A percentile compares a stretch with the other conserved stretches of the same genome.
Evolutionary conservation across 2,888 invertebrate species (phyloP).

Genomic region (Mycogona germanica): DNA sequence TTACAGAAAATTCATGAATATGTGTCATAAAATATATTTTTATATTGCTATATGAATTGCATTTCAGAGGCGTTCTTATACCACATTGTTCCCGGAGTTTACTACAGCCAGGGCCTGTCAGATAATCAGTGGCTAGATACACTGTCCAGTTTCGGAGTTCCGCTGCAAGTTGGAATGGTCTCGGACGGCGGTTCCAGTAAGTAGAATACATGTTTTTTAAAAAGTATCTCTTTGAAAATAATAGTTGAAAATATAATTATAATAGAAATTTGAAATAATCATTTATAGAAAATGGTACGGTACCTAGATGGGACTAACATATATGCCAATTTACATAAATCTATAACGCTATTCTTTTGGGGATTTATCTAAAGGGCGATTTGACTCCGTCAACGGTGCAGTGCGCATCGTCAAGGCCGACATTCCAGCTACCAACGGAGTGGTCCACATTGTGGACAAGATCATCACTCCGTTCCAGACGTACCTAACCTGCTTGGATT

Average conservation of each 20-base stretch:
- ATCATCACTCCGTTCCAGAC: constrained; percentile 18
- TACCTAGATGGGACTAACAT: no score
- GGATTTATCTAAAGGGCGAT: constrained; percentile 25
- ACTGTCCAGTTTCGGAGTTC: constrained; percentile 27
- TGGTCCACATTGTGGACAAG: constrained; percentile 32
- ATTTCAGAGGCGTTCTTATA: constrained; percentile 10
- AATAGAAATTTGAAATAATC: not conserved
- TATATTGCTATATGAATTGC: not conserved
- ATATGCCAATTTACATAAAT: no score
- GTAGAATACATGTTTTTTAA: constrained; percentile 17
- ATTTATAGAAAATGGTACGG: no score
- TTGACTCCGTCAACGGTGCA: constrained; percentile 26
- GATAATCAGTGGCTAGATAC: constrained; percentile 30
- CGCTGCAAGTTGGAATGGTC: constrained; percentile 27
- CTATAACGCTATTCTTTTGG: not conserved
- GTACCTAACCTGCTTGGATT: constrained; percentile 6
- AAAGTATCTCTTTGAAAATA: not conserved
- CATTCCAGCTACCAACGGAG: constrained; percentile 31
- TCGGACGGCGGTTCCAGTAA: constrained; percentile 28
- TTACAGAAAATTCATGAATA: no score
- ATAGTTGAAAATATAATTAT: not conserved
- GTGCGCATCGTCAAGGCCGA: constrained; percentile 28
- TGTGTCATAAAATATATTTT: no score
- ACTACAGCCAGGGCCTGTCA: constrained; percentile 31
- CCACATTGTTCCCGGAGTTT: constrained; percentile 32